Conservation (phyloP, 2,113 vertebrate species). For the Perca flavescens region DNA sequence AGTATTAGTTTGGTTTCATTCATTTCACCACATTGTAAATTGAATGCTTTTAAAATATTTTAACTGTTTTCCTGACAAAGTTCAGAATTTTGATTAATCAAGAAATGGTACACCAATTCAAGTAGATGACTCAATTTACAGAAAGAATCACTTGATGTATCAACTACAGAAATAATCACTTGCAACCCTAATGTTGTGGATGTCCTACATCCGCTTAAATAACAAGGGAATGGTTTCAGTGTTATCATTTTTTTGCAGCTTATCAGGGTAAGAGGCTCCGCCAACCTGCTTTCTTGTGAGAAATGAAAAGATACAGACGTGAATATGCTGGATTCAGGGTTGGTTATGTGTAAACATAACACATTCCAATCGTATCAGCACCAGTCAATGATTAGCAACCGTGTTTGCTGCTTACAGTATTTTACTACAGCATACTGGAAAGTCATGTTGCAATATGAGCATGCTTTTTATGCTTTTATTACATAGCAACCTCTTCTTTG, state of each 20-base stretch:
- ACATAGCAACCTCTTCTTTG: constrained; percentile 39
- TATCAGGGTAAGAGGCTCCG: not conserved
- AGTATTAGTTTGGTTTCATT: not conserved
- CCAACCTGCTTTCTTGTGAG: not conserved
- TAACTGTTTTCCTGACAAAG: not conserved
- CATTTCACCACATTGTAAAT: not conserved
- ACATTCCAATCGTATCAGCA: constrained; percentile 74
- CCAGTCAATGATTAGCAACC: constrained; percentile 79
- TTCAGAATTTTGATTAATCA: not conserved
- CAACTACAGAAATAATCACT: not conserved
- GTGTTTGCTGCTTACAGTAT: constrained; percentile 36
- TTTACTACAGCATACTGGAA: constrained; percentile 39
- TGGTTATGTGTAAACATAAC: constrained; percentile 64
- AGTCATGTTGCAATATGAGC: constrained; percentile 15
- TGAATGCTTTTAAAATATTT: not conserved
- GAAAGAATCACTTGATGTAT: not conserved
- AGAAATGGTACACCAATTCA: not conserved
- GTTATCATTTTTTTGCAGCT: constrained; percentile 2
- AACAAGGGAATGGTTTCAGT: not conserved
- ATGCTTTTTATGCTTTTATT: constrained; percentile 55
- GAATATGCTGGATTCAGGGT: constrained; percentile 2
- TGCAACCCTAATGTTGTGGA: not conserved
- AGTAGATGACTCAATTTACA: not conserved
- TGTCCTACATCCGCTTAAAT: not conserved
- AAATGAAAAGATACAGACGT: not conserved